A percentile compares a stretch with the other conserved stretches of the same genome.
phyloP scores from a whole-genome alignment of 2,888 invertebrate species.

The Xanthia togata region DNA sequence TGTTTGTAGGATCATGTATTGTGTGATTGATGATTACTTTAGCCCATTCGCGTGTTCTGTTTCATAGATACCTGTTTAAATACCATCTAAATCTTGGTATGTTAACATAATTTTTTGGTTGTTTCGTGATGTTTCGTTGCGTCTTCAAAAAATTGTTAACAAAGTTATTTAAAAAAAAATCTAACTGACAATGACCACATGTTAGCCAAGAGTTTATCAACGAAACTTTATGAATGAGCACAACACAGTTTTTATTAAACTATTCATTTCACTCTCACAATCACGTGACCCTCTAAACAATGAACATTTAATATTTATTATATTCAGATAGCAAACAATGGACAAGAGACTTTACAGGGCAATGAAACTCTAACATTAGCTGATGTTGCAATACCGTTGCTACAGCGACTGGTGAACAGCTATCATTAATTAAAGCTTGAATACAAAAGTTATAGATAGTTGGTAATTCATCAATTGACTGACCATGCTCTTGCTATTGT shows the following conservation, averaged over 20 bases:
- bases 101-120: no score
- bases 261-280: conserved; percentile 18
- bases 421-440: conserved; percentile 77
- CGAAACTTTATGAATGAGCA: conserved; percentile 14
- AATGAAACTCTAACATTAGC: conserved; percentile 51
- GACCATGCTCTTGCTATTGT: conserved; percentile 13
- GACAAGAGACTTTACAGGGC: conserved; percentile 49
- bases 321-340: conserved; percentile 59
- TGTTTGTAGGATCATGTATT: not conserved
- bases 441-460: conserved; percentile 62
- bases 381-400: conserved; percentile 70
- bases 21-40: not conserved
- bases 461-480: conserved; percentile 48
- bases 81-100: no score
- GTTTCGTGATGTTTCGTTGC: no score
- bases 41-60: not conserved
- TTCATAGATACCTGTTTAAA: not conserved
- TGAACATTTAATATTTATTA: conserved; percentile 62
- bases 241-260: conserved; percentile 20
- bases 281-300: conserved; percentile 37
- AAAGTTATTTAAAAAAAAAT: not conserved
- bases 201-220: conserved; percentile 17
- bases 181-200: not conserved
- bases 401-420: conserved; percentile 65
- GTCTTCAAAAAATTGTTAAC: no score